These are phyloP conservation scores for Caenorhabditis japonica DNA, from an alignment of 2,888 invertebrate genomes.

Conservation along the genomic window DNA sequence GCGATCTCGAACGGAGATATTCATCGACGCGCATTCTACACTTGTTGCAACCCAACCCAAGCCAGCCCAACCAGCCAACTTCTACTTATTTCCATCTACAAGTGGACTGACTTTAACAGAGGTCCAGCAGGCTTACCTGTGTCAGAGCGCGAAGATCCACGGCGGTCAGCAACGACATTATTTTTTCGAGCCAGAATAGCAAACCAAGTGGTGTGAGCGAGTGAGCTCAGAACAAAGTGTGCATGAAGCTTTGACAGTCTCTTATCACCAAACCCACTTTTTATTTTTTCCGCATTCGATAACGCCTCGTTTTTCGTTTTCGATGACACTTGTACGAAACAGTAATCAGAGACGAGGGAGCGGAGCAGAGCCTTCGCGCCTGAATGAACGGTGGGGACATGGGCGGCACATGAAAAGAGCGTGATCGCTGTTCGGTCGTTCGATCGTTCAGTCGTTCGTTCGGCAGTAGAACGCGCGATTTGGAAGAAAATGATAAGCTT, in stretches of 20 bases:
- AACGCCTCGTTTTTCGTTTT: conserved; percentile 44
- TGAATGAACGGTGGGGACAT: neutral
- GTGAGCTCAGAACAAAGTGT: conserved; percentile 44
- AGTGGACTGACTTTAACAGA: conserved; percentile 14
- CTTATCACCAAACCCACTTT: conserved; percentile 24
- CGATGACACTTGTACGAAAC: conserved; percentile 33
- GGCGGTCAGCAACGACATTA: conserved; percentile 26
- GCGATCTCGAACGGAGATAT: conserved; percentile 49
- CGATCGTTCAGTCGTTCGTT: no score
- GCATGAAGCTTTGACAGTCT: conserved; percentile 5
- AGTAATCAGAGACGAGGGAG: conserved; percentile 1
- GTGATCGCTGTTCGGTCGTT: conserved; percentile 13
- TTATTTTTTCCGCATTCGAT: conserved; percentile 50
- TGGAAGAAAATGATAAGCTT: no score
- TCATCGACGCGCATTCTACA: conserved; percentile 30
- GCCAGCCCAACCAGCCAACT: conserved; percentile 6
- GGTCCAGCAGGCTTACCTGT: conserved; percentile 15
- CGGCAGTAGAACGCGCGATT: no score
- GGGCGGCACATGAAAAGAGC: conserved; percentile 28
- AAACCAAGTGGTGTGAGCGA: conserved; percentile 31
- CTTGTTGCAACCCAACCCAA: no score
- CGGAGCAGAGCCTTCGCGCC: neutral
- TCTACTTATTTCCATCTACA: neutral
- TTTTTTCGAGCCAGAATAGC: neutral
- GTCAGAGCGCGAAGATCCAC: conserved; percentile 39